These are phyloP conservation scores for Drosophila mauritiana DNA, from an alignment of 1,140 invertebrate species.

Conservation along the genomic window DNA sequence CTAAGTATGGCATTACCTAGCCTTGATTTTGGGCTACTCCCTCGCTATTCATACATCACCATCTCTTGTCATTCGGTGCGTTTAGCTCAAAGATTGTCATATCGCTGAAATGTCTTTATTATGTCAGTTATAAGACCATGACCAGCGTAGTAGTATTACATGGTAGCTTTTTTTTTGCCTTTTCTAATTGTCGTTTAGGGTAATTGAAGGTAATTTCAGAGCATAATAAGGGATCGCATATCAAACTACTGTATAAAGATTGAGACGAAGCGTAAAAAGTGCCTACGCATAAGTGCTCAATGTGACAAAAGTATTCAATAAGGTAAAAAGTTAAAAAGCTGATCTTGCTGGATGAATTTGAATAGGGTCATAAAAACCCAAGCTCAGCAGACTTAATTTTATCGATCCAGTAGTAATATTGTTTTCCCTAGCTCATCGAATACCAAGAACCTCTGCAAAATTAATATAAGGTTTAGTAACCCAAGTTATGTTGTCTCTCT, in stretches of 20 bases:
- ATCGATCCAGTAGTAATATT: too few species aligned
- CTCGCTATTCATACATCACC: conserved; percentile 4
- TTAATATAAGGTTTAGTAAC: too few species aligned
- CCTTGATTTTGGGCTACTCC: conserved; percentile 25
- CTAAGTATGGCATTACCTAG: not conserved
- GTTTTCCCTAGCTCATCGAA: too few species aligned
- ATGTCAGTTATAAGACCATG: conserved; percentile 38
- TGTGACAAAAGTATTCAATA: too few species aligned
- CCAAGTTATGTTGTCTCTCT: not conserved
- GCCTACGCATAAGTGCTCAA: not conserved
- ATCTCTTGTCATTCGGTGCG: conserved; percentile 24
- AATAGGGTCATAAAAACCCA: not conserved
- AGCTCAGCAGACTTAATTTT: not conserved
- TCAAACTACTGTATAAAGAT: conserved; percentile 12
- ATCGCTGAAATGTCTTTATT: conserved; percentile 46
- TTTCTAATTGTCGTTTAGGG: conserved; percentile 35
- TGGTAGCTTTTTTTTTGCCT: not conserved
- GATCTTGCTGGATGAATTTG: not conserved
- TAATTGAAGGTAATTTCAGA: conserved; percentile 44
- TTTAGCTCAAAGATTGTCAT: conserved; percentile 45
- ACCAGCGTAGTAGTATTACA: conserved; percentile 30
- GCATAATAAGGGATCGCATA: conserved; percentile 22
- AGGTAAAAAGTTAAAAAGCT: not conserved
- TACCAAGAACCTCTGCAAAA: too few species aligned
- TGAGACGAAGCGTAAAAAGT: conserved; percentile 12